These are phyloP conservation scores for Sinosuthora webbiana DNA, from an alignment of 2,113 vertebrate species.

Conservation along the genomic window DNA sequence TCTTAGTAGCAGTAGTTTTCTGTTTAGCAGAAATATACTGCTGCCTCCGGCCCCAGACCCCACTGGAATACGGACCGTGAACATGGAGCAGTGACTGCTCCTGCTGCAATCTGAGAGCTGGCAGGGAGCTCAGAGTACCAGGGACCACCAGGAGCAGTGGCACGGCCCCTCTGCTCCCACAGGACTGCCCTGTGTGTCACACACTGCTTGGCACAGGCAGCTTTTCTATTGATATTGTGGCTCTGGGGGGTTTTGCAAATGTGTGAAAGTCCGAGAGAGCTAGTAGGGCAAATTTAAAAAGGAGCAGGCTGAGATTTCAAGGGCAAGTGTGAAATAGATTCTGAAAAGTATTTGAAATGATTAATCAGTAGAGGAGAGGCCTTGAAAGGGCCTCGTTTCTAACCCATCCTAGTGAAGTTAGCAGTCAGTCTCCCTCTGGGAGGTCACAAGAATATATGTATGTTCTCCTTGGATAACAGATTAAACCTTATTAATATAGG, in stretches of 20 bases:
- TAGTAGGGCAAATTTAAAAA: not conserved
- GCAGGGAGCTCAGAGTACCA: not conserved
- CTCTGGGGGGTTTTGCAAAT: not conserved
- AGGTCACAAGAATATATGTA: not conserved
- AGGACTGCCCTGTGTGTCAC: not conserved
- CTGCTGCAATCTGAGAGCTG: not conserved
- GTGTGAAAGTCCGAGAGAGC: not conserved
- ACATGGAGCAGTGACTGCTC: not conserved
- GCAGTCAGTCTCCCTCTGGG: not conserved
- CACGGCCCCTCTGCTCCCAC: not conserved
- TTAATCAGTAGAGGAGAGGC: not conserved
- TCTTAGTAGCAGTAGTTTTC: not conserved
- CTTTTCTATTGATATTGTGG: not conserved
- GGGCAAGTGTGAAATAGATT: not conserved
- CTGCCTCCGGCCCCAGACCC: not conserved
- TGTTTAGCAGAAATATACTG: not conserved
- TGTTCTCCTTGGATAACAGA: not conserved
- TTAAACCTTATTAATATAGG: not conserved
- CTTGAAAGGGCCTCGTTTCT: not conserved
- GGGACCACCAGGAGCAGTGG: not conserved
- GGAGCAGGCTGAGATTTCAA: not conserved
- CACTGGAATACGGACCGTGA: fast-evolving
- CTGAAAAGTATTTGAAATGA: not conserved
- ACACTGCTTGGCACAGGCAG: not conserved
- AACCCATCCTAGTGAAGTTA: not conserved